Evolutionary conservation across 2,888 invertebrate genomes (phyloP).

Genomic region (Athetis lepigone): DNA sequence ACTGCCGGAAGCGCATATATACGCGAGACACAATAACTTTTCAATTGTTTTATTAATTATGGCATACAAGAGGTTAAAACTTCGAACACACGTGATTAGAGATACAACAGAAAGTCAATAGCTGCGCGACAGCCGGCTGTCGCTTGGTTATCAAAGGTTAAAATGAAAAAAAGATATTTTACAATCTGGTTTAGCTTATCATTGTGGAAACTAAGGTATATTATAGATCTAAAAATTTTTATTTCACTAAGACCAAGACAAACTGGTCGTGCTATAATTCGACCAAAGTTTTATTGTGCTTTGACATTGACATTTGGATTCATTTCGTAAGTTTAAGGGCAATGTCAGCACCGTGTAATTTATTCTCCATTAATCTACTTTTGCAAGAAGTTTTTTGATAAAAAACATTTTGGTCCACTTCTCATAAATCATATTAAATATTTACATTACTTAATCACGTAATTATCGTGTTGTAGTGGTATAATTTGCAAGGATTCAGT

Average conservation of each 20-base stretch:
- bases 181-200: neutral
- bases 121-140: no score
- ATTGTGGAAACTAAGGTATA: neutral
- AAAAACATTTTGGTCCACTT: slow-evolving; percentile 29
- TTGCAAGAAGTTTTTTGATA: slow-evolving; percentile 30
- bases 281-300: slow-evolving; percentile 23
- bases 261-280: slow-evolving; percentile 17
- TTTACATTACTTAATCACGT: slow-evolving; percentile 30
- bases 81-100: no score
- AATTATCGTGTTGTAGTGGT: neutral
- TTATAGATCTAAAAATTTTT: neutral
- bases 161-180: no score
- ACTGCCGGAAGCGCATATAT: no score
- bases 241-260: no score
- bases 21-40: no score
- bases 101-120: no score
- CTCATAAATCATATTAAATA: slow-evolving; percentile 15
- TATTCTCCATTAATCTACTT: slow-evolving; percentile 57
- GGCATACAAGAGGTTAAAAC: no score
- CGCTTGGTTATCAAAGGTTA: no score
- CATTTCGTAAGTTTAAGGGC: slow-evolving; percentile 59
- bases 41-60: no score
- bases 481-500: neutral
- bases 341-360: slow-evolving; percentile 49
- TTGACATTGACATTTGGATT: slow-evolving; percentile 59